Conservation (phyloP, 2,113 vertebrate species). For the Coracopsis vasa region DNA sequence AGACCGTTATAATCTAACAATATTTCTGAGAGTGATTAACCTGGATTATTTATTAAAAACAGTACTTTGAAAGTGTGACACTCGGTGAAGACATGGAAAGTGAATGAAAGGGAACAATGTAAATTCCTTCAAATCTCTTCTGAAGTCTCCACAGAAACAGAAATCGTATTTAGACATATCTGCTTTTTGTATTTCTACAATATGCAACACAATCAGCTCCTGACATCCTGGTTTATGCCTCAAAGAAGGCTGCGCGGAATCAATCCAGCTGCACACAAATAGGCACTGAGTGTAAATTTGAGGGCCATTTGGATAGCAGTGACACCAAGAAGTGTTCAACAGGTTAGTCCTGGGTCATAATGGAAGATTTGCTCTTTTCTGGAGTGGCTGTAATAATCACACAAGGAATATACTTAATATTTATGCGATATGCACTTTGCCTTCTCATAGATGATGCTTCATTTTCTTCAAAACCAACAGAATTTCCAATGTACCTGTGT, state of each 20-base stretch:
- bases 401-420: background rate
- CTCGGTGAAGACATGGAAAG: background rate
- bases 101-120: background rate
- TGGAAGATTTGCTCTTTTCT: background rate
- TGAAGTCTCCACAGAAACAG: background rate
- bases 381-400: background rate
- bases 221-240: background rate
- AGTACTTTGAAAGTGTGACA: background rate
- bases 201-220: background rate
- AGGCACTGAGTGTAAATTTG: background rate
- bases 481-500: background rate
- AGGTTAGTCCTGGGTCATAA: background rate
- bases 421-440: background rate
- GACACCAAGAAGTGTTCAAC: background rate
- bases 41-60: background rate
- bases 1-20: background rate
- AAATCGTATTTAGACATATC: background rate
- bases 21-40: background rate
- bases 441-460: background rate
- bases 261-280: background rate
- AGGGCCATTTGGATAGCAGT: fast-evolving
- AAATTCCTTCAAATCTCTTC: background rate
- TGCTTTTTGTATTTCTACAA: background rate
- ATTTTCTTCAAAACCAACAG: background rate
- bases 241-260: background rate